Evolutionary conservation across 2,888 invertebrate species (phyloP).

Genomic region (Catocala sponsa): DNA sequence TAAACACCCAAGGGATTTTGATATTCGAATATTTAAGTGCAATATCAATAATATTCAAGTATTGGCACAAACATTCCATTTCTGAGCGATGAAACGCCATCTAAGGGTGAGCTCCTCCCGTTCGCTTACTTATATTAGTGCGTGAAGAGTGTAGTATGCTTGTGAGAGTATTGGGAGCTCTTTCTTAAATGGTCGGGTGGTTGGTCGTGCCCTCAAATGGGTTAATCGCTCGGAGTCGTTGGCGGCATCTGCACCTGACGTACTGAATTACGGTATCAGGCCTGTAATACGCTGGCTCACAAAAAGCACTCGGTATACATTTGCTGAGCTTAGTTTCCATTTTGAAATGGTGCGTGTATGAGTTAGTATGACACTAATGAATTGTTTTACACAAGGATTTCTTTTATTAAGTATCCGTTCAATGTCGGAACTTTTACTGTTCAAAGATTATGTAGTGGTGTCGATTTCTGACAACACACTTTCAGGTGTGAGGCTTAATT

Average conservation of each 20-base stretch:
- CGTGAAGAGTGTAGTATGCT: slow-evolving; percentile 39
- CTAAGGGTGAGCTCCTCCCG: slow-evolving; percentile 49
- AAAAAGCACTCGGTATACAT: slow-evolving; percentile 60
- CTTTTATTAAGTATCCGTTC: no score
- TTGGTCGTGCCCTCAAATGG: slow-evolving; percentile 74
- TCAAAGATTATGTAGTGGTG: no score
- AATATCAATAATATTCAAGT: slow-evolving; percentile 79
- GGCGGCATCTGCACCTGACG: slow-evolving; percentile 84
- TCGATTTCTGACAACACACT: no score
- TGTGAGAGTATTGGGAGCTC: slow-evolving; percentile 58
- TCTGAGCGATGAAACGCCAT: slow-evolving; percentile 59
- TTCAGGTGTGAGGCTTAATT: no score
- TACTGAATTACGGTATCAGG: slow-evolving; percentile 80
- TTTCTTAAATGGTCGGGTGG: slow-evolving; percentile 54
- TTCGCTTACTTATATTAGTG: slow-evolving; percentile 37
- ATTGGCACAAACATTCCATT: slow-evolving; percentile 77
- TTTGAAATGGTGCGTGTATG: slow-evolving; percentile 34
- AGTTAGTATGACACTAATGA: slow-evolving; percentile 35
- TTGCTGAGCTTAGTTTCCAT: slow-evolving; percentile 45
- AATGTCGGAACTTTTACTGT: no score
- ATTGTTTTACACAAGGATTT: neutral
- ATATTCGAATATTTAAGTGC: slow-evolving; percentile 72
- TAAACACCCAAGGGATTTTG: slow-evolving; percentile 53
- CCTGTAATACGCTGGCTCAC: slow-evolving; percentile 63
- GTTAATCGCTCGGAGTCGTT: slow-evolving; percentile 82